Conservation (phyloP, 2,113 vertebrate species). For the Choloepus hoffmanni region DNA sequence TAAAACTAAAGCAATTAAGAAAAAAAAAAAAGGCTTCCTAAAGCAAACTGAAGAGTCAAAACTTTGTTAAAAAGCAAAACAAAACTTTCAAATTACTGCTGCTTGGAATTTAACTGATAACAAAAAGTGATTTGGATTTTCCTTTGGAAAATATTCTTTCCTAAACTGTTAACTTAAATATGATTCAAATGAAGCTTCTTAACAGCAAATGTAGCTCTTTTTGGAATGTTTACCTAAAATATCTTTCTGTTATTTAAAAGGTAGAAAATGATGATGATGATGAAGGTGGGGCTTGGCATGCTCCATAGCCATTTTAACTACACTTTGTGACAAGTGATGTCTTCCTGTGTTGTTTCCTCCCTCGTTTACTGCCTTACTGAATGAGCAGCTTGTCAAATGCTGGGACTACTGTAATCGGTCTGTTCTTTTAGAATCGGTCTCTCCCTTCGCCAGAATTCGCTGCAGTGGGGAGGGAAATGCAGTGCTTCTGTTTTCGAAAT, state of each 20-base stretch:
- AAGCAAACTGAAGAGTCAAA: not conserved
- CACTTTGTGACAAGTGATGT: not conserved
- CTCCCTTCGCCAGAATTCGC: not conserved
- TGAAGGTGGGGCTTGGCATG: not conserved
- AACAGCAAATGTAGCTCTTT: not conserved
- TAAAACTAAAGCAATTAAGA: not conserved
- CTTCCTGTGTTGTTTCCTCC: not conserved
- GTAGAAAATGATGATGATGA: not conserved
- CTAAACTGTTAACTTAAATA: constrained; percentile 17
- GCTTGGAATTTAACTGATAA: not conserved
- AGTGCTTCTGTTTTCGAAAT: not conserved
- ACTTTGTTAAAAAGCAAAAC: constrained; percentile 30
- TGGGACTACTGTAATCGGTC: not conserved
- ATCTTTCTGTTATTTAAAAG: not conserved
- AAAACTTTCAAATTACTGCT: not conserved
- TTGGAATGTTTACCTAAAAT: not conserved
- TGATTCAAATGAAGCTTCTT: not conserved
- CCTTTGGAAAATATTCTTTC: not conserved
- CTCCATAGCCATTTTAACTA: not conserved
- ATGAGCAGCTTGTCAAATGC: not conserved
- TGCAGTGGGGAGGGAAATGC: not conserved
- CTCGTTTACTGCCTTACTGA: not conserved
- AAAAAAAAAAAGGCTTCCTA: not conserved
- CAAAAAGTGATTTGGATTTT: not conserved
- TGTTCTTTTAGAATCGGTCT: not conserved